Evolutionary conservation across 2,113 vertebrate species (phyloP), one percentile per base, ranked within the genome.

Genomic region (Tetrax tetrax): DNA sequence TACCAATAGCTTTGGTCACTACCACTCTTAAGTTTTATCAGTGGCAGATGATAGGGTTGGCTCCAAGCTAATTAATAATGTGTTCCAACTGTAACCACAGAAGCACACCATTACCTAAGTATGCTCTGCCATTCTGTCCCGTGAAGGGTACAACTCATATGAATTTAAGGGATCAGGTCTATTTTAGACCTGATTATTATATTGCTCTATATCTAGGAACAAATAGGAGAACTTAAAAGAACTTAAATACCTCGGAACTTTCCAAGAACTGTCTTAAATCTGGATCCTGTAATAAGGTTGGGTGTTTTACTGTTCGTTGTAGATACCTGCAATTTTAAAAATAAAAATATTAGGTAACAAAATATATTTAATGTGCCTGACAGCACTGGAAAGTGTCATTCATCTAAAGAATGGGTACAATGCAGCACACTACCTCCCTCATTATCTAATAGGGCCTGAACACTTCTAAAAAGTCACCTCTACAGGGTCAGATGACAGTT

Each of bases 231-330:
- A 91, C 50, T 80, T 77, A 54, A 51, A 96, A 82, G 65, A 96
- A 83, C 33, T 74, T 82, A 88, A 68, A 83, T 98, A 99, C 99
- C 98, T 99, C 99, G 4, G 99, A 98, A 94, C 98, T 99, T 98
- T 99, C 99, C 97, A 99, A 98, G 77, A 99, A 99, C 94, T 99
- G 99, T 91, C 99, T 98, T 83, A 99, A 98, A 87, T 99, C 99
- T 29, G 99, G 98, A 97, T 99, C 99, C 89, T 99, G 99, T 88
- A 99, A 98, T 92, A 99, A 98, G 88, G 99, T 98, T 45, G 99
- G 99, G 94, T 99, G 99, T 72, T 99, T 99, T 74, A 99, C 99
- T 35, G 99, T 99, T 95, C 99, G 98, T 88, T 99, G 99, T 96
- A 99, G 98, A 96, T 99, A 99, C 95, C 99, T 99, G 97, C 9